Evolutionary conservation across 2,888 invertebrate species (phyloP).

Genomic region (Papilio demoleus): DNA sequence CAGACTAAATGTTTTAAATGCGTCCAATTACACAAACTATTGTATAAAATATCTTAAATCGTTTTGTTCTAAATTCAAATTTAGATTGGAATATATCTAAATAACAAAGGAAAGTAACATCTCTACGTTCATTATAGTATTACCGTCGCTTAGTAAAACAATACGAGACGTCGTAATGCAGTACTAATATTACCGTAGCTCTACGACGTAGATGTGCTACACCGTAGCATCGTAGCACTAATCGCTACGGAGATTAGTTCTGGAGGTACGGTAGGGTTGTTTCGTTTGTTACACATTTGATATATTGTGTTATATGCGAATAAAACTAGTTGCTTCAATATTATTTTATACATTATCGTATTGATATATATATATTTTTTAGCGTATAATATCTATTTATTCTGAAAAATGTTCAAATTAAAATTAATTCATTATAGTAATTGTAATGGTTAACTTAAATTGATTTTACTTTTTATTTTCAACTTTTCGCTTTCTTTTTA

Average conservation of each 20-base stretch:
- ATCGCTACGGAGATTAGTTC: slow-evolving; percentile 71
- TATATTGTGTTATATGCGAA: slow-evolving; percentile 19
- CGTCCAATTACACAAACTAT: too few species aligned
- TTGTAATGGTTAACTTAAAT: too few species aligned
- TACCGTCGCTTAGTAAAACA: slow-evolving; percentile 40
- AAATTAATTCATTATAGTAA: too few species aligned
- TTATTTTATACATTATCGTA: slow-evolving; percentile 34
- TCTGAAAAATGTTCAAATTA: too few species aligned
- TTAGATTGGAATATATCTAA: too few species aligned
- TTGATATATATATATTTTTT: not conserved
- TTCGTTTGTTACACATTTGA: slow-evolving; percentile 20
- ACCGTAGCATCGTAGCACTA: slow-evolving; percentile 62
- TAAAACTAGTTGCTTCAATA: slow-evolving; percentile 17
- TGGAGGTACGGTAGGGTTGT: slow-evolving; percentile 33
- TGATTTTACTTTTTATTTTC: too few species aligned
- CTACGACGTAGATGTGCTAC: slow-evolving; percentile 47
- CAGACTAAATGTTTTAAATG: slow-evolving; percentile 13
- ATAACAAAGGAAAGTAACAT: not conserved
- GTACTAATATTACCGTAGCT: slow-evolving; percentile 45
- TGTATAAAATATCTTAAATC: too few species aligned
- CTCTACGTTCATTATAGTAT: slow-evolving; percentile 21
- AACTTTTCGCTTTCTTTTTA: too few species aligned
- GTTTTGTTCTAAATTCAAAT: too few species aligned
- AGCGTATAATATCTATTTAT: too few species aligned
- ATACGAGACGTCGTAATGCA: slow-evolving; percentile 53